Evolutionary conservation across 1,140 invertebrate species (phyloP).

Genomic region (Drosophila ananassae): DNA sequence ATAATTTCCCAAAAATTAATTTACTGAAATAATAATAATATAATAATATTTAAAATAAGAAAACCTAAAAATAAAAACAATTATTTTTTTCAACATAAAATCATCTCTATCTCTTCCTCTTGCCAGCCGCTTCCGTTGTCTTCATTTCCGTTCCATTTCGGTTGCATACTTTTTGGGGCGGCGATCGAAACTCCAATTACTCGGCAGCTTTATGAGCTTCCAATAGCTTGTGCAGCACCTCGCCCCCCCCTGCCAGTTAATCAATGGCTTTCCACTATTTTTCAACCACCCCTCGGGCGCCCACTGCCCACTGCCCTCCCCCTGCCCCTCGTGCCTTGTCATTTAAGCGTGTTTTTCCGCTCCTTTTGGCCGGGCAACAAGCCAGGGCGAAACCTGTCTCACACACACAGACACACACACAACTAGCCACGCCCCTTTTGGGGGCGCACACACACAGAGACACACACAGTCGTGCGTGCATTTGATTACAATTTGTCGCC

Average conservation of each 20-base stretch:
- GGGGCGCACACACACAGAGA: background rate
- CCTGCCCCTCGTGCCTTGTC: background rate
- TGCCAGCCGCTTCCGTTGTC: background rate
- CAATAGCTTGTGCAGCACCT: background rate
- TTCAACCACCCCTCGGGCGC: background rate
- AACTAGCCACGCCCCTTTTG: slow-evolving; percentile 46
- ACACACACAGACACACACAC: slow-evolving; percentile 10
- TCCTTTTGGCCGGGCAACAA: slow-evolving; percentile 33
- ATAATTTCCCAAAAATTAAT: too few species aligned
- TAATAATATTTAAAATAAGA: background rate
- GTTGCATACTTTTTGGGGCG: slow-evolving; percentile 1
- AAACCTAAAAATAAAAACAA: background rate
- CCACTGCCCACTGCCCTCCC: background rate
- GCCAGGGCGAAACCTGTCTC: slow-evolving; percentile 12
- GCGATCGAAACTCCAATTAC: slow-evolving; percentile 32
- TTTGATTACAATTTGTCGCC: slow-evolving; percentile 72
- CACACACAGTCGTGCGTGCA: slow-evolving; percentile 44
- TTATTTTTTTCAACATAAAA: background rate
- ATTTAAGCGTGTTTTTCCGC: slow-evolving; percentile 40
- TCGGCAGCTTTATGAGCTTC: slow-evolving; percentile 31
- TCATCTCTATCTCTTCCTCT: slow-evolving; percentile 3
- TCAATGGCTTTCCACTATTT: slow-evolving; percentile 49
- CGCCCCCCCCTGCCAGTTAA: slow-evolving; percentile 28
- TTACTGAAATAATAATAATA: too few species aligned
- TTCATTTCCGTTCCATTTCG: slow-evolving; percentile 9